These are phyloP conservation scores for Peromyscus melanophrys DNA, from an alignment of 2,797 vertebrate genomes.

Conservation along the genomic window DNA sequence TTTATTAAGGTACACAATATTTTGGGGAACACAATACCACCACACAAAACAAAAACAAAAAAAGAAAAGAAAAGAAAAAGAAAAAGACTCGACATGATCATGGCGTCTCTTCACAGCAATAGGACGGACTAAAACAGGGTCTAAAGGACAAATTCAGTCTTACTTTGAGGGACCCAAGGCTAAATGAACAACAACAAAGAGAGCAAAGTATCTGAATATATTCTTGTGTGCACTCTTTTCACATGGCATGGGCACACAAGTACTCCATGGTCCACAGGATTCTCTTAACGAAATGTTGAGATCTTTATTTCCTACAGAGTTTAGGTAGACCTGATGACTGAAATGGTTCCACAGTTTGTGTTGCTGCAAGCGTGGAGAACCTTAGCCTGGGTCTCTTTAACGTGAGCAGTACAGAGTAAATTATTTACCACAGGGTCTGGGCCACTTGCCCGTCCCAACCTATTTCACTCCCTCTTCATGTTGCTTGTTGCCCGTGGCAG, in stretches of 20 bases:
- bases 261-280: rapidly evolving
- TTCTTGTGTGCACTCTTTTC: rapidly evolving
- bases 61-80: too few relatives aligned
- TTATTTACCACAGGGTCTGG: rapidly evolving
- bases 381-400: neutral
- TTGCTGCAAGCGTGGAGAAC: neutral
- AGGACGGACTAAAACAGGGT: neutral
- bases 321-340: neutral
- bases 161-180: too few relatives aligned
- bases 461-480: neutral
- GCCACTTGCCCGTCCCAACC: rapidly evolving
- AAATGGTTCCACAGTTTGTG: neutral
- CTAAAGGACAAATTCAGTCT: neutral
- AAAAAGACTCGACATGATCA: neutral
- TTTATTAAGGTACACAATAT: too few relatives aligned
- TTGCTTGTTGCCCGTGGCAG: rapidly evolving
- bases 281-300: neutral
- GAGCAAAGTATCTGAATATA: rapidly evolving
- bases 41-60: too few relatives aligned
- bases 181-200: neutral
- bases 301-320: neutral
- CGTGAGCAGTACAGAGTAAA: rapidly evolving
- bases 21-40: too few relatives aligned
- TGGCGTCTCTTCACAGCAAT: neutral
- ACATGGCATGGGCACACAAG: rapidly evolving